A percentile compares a stretch with the other conserved stretches of the same genome.
phyloP scores from a whole-genome alignment of 2,113 vertebrate species.

The Smithornis capensis region DNA sequence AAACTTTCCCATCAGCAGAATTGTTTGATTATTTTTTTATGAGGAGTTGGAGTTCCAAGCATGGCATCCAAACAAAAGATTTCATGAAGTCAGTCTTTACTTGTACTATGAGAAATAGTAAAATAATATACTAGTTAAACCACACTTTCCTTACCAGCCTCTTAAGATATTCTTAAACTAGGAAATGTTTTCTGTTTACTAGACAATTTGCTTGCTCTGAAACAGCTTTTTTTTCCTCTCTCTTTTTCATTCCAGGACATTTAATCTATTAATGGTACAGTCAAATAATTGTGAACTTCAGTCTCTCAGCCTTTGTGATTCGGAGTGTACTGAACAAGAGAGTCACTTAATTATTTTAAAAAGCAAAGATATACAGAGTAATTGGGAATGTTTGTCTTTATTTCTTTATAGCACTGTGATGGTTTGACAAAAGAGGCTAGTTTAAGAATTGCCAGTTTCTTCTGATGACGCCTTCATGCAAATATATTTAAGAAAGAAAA shows the following conservation, averaged over 20 bases:
- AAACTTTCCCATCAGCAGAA: not conserved
- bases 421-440: no score
- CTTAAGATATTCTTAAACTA: not conserved
- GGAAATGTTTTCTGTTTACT: not conserved
- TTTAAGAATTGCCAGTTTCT: no score
- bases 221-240: not conserved
- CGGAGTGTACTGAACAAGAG: not conserved
- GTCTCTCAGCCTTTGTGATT: conserved; percentile 35
- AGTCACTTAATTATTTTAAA: not conserved
- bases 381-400: not conserved
- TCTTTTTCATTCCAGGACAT: not conserved
- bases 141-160: not conserved
- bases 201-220: not conserved
- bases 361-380: not conserved
- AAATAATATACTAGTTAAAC: not conserved
- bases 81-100: not conserved
- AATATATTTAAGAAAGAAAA: no score
- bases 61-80: not conserved
- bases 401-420: not conserved
- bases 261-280: not conserved
- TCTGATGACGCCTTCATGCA: no score
- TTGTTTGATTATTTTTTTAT: not conserved
- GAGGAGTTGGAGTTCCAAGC: not conserved
- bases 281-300: not conserved
- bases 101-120: not conserved